These are phyloP conservation scores for Cantharis rustica DNA, from an alignment of 2,888 invertebrate genomes.

Conservation along the genomic window DNA sequence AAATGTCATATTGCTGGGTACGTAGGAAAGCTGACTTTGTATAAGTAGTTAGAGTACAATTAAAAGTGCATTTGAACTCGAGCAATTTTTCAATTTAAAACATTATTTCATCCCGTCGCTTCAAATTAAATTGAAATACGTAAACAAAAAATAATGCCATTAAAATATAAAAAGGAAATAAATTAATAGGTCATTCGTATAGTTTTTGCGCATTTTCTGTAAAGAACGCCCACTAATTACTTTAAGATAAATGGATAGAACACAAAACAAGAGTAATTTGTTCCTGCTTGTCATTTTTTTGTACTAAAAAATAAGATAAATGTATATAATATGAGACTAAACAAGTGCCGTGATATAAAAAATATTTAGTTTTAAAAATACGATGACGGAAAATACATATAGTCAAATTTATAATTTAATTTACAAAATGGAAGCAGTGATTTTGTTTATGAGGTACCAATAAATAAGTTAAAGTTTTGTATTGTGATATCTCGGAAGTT, in stretches of 20 bases:
- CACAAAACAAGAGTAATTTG: conserved; percentile 4
- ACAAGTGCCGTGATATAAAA: conserved; percentile 1
- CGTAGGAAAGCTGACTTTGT: background rate
- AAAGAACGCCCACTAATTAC: background rate
- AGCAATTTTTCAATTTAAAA: background rate
- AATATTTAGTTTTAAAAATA: background rate
- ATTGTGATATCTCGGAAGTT: conserved; percentile 44
- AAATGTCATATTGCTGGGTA: no score
- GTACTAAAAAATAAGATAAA: background rate
- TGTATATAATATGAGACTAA: conserved; percentile 1
- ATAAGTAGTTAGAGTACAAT: background rate
- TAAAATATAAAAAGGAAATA: background rate
- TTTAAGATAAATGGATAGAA: conserved; percentile 3
- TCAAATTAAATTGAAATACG: background rate
- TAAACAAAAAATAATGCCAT: background rate
- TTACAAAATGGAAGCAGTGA: conserved; percentile 34
- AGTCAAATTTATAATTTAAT: conserved; percentile 24
- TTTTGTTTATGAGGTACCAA: conserved; percentile 34
- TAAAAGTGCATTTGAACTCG: background rate
- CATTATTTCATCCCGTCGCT: background rate
- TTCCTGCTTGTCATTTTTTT: background rate
- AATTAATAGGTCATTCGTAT: background rate
- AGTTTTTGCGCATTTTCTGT: background rate
- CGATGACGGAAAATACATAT: background rate
- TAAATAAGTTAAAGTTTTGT: conserved; percentile 46